Evolutionary conservation across 2,888 invertebrate species (phyloP), one percentile per base, ranked within the genome.

Genomic region (Synergus itoensis): DNA sequence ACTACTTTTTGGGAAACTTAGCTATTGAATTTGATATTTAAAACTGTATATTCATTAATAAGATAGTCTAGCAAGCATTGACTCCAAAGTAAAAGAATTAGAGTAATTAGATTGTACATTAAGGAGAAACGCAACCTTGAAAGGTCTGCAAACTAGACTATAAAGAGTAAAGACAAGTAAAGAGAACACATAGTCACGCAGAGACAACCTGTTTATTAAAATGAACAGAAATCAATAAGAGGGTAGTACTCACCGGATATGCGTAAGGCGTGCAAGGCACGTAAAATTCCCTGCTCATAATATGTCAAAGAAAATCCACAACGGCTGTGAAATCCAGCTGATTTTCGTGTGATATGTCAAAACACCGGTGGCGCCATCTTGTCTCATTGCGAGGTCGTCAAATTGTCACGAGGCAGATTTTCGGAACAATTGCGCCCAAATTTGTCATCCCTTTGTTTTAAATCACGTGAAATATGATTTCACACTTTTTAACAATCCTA

Each of bases 251-350:
- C 82, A 92, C 92, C 91, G 91, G 90, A 89, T 91, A 91, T 87
- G 90, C 89, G 90, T 91, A 92, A 87, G 90, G 88, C 84, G 90
- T 89, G 87, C 91, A 91, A 81, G 91, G 90, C 79, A 92, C 92
- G 89, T 89, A 91, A 85, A 92, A 92, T 90, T 92, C 91, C 89
- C 92, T 91, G 89, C 91, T 92, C 92, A 91, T 92, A 90, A 90
- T 91, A 89, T 76, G 62, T 84, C 75, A 77, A 76, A 80, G 21
- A 80, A 81, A 80, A 77, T 65, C 43, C 60, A 81, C 64, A 78
- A 80, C 82, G 84, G 78, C 84, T 83, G 83, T 86, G 85, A 85
- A 87, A 89, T 89, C 88, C 90, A 90, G 90, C 90, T 88, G 90
- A 90, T 85, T 82, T 86, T 83, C 82, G 76, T 75, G 85, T 84